These are phyloP conservation scores for Heliocidaris tuberculata DNA, from an alignment of 35 echinoderm and acorn worm species.

Conservation along the genomic window DNA sequence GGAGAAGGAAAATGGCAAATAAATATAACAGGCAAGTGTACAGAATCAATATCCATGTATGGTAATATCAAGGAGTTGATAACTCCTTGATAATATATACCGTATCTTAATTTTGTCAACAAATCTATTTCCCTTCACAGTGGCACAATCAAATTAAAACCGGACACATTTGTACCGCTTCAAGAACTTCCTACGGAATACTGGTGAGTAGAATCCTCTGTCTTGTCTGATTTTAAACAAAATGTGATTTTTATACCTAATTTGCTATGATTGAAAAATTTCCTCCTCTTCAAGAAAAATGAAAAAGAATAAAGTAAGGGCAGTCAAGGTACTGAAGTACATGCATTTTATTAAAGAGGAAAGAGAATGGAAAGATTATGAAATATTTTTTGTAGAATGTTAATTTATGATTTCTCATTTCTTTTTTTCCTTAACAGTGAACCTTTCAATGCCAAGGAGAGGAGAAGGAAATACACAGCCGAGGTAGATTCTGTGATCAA, in stretches of 20 bases:
- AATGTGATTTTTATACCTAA: too few relatives aligned
- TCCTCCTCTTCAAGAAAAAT: background rate
- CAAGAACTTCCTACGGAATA: slow-evolving; percentile 59
- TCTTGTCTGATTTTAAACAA: background rate
- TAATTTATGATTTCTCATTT: background rate
- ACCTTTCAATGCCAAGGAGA: slow-evolving; percentile 73
- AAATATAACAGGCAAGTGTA: too few relatives aligned
- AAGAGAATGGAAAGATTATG: too few relatives aligned
- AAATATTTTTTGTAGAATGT: too few relatives aligned
- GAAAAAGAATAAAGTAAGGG: background rate
- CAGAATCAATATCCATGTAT: too few relatives aligned
- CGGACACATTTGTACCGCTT: slow-evolving; percentile 94
- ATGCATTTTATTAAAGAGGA: too few relatives aligned
- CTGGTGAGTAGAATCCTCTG: slow-evolving; percentile 59
- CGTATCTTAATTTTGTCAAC: background rate
- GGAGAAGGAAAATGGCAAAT: too few relatives aligned
- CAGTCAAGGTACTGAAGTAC: too few relatives aligned
- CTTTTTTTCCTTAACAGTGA: slow-evolving; percentile 66
- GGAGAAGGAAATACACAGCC: slow-evolving; percentile 59
- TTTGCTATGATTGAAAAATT: too few relatives aligned
- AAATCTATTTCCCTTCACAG: slow-evolving; percentile 50
- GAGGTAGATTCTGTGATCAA: slow-evolving; percentile 70
- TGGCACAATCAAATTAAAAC: slow-evolving; percentile 57
- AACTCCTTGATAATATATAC: too few relatives aligned
- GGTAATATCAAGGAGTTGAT: too few relatives aligned